Evolutionary conservation across 2,113 vertebrate species (phyloP).

Genomic region (cat (Felis catus)): F.catus_Fca126_mat1.0 CM031423.1:65953501-65954000

Average conservation of each 20-base stretch:
- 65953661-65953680: slow-evolving; percentile 12
- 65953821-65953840: neutral
- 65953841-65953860: neutral
- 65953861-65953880: neutral
- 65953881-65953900: neutral
- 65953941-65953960: slow-evolving; percentile 54
- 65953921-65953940: slow-evolving; percentile 42
- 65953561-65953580: neutral
- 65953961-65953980: neutral
- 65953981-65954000: slow-evolving; percentile 49
- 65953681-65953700: neutral
- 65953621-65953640: neutral
- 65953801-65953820: neutral
- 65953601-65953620: neutral
- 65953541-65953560: neutral
- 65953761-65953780: neutral
- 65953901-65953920: neutral
- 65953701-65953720: neutral
- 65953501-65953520: neutral
- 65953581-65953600: neutral
- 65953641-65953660: neutral
- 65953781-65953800: neutral
- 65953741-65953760: neutral
- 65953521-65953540: neutral
- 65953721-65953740: slow-evolving; percentile 1